Percentiles rank a stretch among this genome's conserved stretches.
These are phyloP conservation scores for Cephus pulcher DNA, from an alignment of 2,888 invertebrate species.

Conservation along the genomic window DNA sequence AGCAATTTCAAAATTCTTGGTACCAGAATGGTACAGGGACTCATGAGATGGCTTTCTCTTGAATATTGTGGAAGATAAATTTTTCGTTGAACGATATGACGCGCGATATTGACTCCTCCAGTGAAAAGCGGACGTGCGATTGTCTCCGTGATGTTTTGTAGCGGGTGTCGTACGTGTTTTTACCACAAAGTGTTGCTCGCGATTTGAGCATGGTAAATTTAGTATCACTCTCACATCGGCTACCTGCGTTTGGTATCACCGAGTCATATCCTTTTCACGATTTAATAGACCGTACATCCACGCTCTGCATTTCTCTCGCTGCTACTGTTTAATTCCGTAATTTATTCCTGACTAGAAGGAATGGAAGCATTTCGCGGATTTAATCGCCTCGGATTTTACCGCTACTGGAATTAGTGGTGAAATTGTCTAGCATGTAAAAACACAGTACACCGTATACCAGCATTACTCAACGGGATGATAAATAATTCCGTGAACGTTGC, in stretches of 20 bases:
- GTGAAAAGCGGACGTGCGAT: slow-evolving; percentile 14
- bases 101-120: slow-evolving; percentile 15
- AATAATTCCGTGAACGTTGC: background rate
- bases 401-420: background rate
- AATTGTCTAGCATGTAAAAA: background rate
- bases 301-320: background rate
- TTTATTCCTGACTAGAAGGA: background rate
- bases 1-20: background rate
- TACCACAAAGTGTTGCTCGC: background rate
- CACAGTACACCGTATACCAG: background rate
- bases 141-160: background rate
- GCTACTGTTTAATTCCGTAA: background rate
- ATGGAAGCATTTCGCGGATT: background rate
- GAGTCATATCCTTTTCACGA: too few species aligned
- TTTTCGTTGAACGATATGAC: background rate
- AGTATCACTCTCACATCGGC: background rate
- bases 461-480: background rate
- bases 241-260: background rate
- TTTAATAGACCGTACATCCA: background rate
- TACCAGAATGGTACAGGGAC: background rate
- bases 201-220: background rate
- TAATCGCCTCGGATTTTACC: background rate
- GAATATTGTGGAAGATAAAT: background rate
- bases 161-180: background rate
- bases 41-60: background rate